Percentiles rank a stretch among this genome's conserved stretches.
Evolutionary conservation across 1,140 invertebrate species (phyloP).

Genomic region (Eumaeus atala): DNA sequence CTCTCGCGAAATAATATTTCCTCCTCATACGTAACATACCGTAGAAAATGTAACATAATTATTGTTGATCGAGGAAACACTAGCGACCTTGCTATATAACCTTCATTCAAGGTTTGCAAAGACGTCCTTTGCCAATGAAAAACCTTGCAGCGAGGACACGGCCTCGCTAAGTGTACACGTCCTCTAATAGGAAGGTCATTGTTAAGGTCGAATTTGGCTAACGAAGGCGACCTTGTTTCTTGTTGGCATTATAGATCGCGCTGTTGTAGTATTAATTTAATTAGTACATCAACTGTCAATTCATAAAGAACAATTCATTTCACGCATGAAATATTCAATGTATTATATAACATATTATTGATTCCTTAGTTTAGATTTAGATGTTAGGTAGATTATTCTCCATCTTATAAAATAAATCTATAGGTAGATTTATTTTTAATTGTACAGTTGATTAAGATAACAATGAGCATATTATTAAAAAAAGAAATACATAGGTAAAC

Average conservation of each 20-base stretch:
- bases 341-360: too few relatives aligned
- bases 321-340: too few relatives aligned
- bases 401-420: too few relatives aligned
- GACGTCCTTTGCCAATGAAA: slow-evolving; percentile 19
- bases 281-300: too few relatives aligned
- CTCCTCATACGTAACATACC: neutral
- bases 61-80: slow-evolving; percentile 17
- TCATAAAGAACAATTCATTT: too few relatives aligned
- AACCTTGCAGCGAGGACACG: slow-evolving; percentile 33
- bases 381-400: too few relatives aligned
- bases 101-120: slow-evolving; percentile 21
- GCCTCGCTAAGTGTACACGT: slow-evolving; percentile 25
- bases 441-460: too few relatives aligned
- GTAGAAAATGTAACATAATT: slow-evolving; percentile 5
- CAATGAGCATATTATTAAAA: too few relatives aligned
- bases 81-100: slow-evolving; percentile 24
- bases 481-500: too few relatives aligned
- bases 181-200: slow-evolving; percentile 21
- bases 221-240: neutral
- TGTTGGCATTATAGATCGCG: neutral
- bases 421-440: too few relatives aligned
- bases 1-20: neutral
- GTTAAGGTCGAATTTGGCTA: slow-evolving; percentile 5
- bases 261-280: neutral
- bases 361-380: too few relatives aligned